phyloP scores from a whole-genome alignment of 2,888 invertebrate species.

The Tridacna crocea region DNA sequence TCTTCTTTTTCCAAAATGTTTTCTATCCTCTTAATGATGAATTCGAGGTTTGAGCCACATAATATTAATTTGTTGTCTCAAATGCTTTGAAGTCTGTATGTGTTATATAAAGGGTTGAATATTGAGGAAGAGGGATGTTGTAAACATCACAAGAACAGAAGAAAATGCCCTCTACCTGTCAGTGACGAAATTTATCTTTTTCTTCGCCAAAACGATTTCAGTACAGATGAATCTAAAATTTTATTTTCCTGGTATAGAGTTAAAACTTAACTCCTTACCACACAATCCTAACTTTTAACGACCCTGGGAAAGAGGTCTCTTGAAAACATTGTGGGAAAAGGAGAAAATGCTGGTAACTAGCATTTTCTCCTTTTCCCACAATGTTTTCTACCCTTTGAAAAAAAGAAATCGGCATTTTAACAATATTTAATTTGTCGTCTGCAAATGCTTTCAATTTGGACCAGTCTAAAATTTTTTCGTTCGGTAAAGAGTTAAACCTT shows the following conservation, averaged over 20 bases:
- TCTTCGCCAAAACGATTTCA: too few relatives aligned
- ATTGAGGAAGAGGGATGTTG: too few relatives aligned
- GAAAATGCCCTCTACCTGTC: too few relatives aligned
- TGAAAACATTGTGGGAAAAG: slow-evolving; percentile 13
- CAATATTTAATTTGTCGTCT: background rate
- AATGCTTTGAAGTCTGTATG: too few relatives aligned
- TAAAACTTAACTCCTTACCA: slow-evolving; percentile 15
- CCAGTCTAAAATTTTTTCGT: background rate
- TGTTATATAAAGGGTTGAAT: too few relatives aligned
- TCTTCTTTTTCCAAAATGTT: too few relatives aligned
- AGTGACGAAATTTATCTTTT: too few relatives aligned
- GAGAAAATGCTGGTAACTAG: background rate
- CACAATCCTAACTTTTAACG: background rate
- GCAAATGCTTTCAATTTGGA: background rate
- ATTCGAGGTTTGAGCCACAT: too few relatives aligned
- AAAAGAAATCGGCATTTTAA: background rate
- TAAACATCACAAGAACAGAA: too few relatives aligned
- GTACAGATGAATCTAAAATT: background rate
- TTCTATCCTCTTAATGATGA: too few relatives aligned
- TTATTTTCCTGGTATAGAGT: background rate
- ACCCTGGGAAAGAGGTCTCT: background rate
- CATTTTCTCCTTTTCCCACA: slow-evolving; percentile 3
- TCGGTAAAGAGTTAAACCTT: too few relatives aligned
- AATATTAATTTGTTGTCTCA: too few relatives aligned
- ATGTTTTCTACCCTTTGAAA: background rate